phyloP scores from a whole-genome alignment of 2,113 vertebrate species.

The Odocoileus virginianus region DNA sequence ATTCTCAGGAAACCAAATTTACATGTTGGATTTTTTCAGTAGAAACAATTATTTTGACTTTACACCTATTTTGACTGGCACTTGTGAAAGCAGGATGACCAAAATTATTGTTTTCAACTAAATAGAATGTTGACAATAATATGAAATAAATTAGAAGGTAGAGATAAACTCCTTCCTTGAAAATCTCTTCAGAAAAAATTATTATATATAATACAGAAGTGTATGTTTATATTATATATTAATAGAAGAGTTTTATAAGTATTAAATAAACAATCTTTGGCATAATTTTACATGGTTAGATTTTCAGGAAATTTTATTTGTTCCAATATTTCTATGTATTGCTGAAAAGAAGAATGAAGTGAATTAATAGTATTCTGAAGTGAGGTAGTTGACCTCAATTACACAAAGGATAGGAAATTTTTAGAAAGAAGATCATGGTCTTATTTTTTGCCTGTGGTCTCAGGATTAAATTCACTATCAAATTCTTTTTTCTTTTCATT shows the following conservation, averaged over 20 bases:
- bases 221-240: neutral
- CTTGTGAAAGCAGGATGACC: neutral
- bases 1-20: neutral
- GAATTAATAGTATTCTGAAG: slow-evolving; percentile 2
- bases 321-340: neutral
- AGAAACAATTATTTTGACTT: neutral
- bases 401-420: neutral
- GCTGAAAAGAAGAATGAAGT: neutral
- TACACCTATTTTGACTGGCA: neutral
- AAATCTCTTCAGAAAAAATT: neutral
- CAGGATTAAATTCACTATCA: neutral
- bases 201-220: neutral
- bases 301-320: neutral
- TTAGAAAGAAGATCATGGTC: neutral
- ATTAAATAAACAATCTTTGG: neutral
- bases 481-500: neutral
- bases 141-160: neutral
- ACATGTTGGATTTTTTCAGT: neutral
- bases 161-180: neutral
- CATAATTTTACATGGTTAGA: neutral
- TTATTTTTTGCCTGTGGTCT: neutral
- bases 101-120: neutral
- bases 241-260: neutral
- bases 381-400: neutral
- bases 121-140: neutral